Percentiles rank a stretch among this genome's conserved stretches.
These are phyloP conservation scores for Pachydiplax longipennis DNA, from an alignment of 2,888 invertebrate species.

Conservation along the genomic window DNA sequence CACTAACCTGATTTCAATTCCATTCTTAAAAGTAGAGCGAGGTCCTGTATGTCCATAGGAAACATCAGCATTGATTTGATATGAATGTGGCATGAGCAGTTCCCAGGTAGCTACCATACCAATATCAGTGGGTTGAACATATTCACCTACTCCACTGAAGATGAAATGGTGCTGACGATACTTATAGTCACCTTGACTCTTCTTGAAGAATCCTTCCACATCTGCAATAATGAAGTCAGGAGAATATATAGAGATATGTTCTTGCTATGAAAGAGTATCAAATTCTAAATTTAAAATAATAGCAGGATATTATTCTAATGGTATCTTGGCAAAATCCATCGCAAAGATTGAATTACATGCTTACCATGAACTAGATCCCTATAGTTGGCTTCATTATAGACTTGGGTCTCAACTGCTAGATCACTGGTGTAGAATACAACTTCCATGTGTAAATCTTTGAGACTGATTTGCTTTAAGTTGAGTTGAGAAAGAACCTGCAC, in stretches of 20 bases:
- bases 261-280: not conserved
- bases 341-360: not conserved
- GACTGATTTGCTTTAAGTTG: not conserved
- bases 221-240: not conserved
- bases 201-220: not conserved
- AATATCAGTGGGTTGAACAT: constrained; percentile 8
- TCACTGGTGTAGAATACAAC: not conserved
- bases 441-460: constrained; percentile 1
- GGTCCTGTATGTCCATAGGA: not conserved
- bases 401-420: not conserved
- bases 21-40: not conserved
- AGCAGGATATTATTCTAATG: no score
- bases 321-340: not conserved
- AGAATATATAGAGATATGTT: not conserved
- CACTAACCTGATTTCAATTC: not conserved
- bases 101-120: not conserved
- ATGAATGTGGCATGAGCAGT: not conserved
- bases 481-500: not conserved
- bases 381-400: not conserved
- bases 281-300: no score
- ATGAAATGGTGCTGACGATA: constrained; percentile 1
- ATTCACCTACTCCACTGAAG: not conserved
- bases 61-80: not conserved
- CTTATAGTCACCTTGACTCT: not conserved
- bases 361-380: not conserved